Evolutionary conservation across 2,888 invertebrate genomes (phyloP).

Genomic region (Mesorhabditis spiculigera): DNA sequence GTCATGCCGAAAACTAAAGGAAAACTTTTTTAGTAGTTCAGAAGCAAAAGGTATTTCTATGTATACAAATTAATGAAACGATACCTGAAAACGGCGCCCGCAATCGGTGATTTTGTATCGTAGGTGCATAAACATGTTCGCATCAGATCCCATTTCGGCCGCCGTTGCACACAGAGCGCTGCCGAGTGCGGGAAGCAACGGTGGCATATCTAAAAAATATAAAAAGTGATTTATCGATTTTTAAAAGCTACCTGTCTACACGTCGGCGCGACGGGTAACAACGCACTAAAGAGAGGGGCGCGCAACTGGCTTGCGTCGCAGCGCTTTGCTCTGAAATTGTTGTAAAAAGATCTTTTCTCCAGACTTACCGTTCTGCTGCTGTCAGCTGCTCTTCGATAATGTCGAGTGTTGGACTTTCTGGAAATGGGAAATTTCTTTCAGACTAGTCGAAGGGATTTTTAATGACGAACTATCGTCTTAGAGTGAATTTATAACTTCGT

Average conservation of each 20-base stretch:
- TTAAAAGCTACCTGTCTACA: neutral
- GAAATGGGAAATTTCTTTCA: no score
- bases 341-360: neutral
- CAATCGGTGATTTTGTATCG: neutral
- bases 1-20: conserved; percentile 4
- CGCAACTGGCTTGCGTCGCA: neutral
- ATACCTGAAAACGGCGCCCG: conserved; percentile 1
- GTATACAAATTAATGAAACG: no score
- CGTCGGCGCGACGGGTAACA: neutral
- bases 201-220: neutral
- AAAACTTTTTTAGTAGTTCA: neutral
- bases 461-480: no score
- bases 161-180: conserved; percentile 6
- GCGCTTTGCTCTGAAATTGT: conserved; percentile 1
- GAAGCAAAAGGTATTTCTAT: no score
- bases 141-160: neutral
- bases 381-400: conserved; percentile 3
- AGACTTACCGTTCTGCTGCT: neutral
- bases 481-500: no score
- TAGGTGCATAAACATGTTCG: neutral
- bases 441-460: no score
- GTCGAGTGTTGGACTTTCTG: neutral
- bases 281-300: conserved; percentile 1
- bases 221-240: neutral
- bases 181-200: neutral